Evolutionary conservation across 2,797 vertebrate genomes (phyloP), one percentile per base, ranked within the genome.

Genomic region (Iguana delicatissima): DNA sequence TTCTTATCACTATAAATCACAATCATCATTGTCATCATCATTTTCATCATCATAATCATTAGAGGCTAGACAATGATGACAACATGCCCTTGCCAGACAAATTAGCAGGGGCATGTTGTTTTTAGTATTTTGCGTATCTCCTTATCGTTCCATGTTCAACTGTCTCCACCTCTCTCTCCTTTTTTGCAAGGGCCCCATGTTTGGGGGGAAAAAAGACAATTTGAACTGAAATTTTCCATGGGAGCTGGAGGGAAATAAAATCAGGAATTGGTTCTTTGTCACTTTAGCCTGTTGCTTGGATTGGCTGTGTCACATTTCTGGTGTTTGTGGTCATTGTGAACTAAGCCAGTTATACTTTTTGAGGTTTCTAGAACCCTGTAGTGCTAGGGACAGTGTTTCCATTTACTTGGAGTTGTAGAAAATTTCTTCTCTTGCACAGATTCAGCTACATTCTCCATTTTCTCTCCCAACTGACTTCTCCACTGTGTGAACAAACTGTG

Each of bases 401-500:
- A 3, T 26, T 42, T 10, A 59, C 0, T 26, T 69, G n/a, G 67
- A 6, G 6, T 57, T 74, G 29, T 57, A 35, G 9, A 74, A 42
- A 69, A 72, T 86, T 29, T 57, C 1, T 1, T 5, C 8, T 26
- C 50, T 50, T 73, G 32, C 42, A 13, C 0, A 26, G 29, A 62
- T 77, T 52, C 1, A 6, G 4, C 0, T 1, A 13, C 46, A 46
- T 87, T 84, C 24, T 67, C 55, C 35, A 24, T 59, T 29, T 14
- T n/a, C 74, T 4, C 22, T 46, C 18, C 76, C 29, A 12, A 22
- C 16, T 50, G 22, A 80, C 57, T 72, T 74, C 42, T 80, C 80
- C 22, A 7, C 32, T 64, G 80, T 52, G 82, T 89, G 59, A 89
- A n/a, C 12, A 64, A 46, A 80, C 80, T 73, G 62, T 87, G 80